Evolutionary conservation across 64 coral and sea anemone species (phyloP).

Genomic region (Pachyseris speciosa): DNA sequence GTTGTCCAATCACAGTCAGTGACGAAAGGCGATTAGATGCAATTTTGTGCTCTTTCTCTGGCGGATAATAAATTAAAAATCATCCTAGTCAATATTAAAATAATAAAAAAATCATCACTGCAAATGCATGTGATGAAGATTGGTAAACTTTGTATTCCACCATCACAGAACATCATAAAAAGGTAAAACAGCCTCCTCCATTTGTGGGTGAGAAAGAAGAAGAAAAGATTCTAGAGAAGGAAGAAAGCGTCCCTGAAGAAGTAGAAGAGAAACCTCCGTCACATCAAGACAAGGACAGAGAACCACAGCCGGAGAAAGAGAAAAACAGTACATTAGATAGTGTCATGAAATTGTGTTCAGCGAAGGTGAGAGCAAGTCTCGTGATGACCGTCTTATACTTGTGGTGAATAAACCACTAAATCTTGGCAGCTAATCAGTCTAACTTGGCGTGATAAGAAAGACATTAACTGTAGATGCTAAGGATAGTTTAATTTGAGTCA

Average conservation of each 20-base stretch:
- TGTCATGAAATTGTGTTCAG: slow-evolving; percentile 30
- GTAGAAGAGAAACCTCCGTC: not conserved
- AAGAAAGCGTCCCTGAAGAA: not conserved
- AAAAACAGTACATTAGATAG: not conserved
- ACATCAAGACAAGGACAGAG: not conserved
- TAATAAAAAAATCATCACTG: not conserved
- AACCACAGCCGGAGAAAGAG: not conserved
- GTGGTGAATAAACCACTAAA: too few species aligned
- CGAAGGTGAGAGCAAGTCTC: slow-evolving; percentile 42
- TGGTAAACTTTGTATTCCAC: not conserved
- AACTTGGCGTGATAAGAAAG: too few species aligned
- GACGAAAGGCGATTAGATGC: too few species aligned
- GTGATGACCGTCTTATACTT: too few species aligned
- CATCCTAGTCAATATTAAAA: too few species aligned
- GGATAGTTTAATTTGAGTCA: too few species aligned
- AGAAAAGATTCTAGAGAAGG: not conserved
- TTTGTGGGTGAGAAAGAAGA: not conserved
- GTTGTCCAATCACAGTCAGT: too few species aligned
- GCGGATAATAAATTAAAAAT: too few species aligned
- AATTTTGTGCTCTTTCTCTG: too few species aligned
- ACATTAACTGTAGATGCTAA: too few species aligned
- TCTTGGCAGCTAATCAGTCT: too few species aligned
- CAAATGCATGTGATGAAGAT: not conserved
- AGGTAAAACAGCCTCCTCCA: not conserved
- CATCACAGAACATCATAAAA: not conserved